Percentiles rank a stretch among this genome's conserved stretches.
These are phyloP conservation scores for Hipparchia semele DNA, from an alignment of 2,888 invertebrate genomes.

Conservation along the genomic window DNA sequence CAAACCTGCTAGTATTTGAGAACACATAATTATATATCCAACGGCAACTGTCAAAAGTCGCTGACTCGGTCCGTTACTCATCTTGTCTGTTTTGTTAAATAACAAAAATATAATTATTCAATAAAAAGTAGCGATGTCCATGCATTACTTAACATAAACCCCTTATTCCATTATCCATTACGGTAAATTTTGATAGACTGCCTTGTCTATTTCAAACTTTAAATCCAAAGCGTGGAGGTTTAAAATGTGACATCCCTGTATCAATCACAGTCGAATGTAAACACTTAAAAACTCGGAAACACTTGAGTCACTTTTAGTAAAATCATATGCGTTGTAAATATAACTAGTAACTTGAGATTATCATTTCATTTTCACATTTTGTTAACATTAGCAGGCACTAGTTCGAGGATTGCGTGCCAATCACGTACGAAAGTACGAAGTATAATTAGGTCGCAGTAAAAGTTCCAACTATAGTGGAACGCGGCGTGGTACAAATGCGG, in stretches of 20 bases:
- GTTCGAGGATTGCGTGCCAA: slow-evolving; percentile 23
- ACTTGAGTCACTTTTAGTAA: slow-evolving; percentile 69
- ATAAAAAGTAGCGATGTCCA: slow-evolving; percentile 25
- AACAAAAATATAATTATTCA: slow-evolving; percentile 42
- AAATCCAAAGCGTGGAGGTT: slow-evolving; percentile 48
- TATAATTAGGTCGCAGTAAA: slow-evolving; percentile 52
- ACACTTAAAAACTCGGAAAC: slow-evolving; percentile 66
- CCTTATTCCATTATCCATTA: slow-evolving; percentile 54
- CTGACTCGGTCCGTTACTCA: slow-evolving; percentile 56
- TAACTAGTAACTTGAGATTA: slow-evolving; percentile 25
- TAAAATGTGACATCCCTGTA: slow-evolving; percentile 60
- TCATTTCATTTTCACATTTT: slow-evolving; percentile 41
- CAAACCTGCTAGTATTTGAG: slow-evolving; percentile 60
- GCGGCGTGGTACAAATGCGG: slow-evolving; percentile 47
- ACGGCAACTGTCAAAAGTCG: slow-evolving; percentile 52
- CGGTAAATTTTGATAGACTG: slow-evolving; percentile 47
- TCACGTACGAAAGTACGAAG: slow-evolving; percentile 33
- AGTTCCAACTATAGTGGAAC: slow-evolving; percentile 52
- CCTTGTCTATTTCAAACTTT: slow-evolving; percentile 61
- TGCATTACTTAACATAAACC: slow-evolving; percentile 29
- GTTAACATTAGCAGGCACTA: slow-evolving; percentile 23
- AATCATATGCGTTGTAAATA: slow-evolving; percentile 48
- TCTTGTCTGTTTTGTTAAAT: slow-evolving; percentile 54
- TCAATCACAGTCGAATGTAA: slow-evolving; percentile 60
- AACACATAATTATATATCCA: slow-evolving; percentile 52